Conservation (phyloP, 2,888 invertebrate genomes). For the Trissolcus japonicus region DNA sequence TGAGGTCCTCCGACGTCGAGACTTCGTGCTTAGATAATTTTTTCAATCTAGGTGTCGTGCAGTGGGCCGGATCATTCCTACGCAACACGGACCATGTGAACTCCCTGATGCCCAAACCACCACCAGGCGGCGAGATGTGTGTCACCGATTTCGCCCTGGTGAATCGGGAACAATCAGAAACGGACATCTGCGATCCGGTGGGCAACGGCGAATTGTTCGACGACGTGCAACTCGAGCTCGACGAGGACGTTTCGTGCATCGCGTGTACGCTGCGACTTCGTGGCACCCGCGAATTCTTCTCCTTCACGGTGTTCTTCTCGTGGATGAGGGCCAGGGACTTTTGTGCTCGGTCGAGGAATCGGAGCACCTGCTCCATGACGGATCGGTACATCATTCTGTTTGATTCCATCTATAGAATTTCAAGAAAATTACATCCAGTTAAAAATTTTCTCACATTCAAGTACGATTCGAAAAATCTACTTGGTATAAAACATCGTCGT, state of each 20-base stretch:
- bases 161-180: conserved; percentile 65
- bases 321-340: conserved; percentile 80
- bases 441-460: neutral
- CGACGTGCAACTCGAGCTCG: conserved; percentile 54
- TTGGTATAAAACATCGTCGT: no score
- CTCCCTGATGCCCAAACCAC: conserved; percentile 77
- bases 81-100: conserved; percentile 79
- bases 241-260: conserved; percentile 67
- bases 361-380: conserved; percentile 83
- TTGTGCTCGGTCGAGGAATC: conserved; percentile 83
- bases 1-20: conserved; percentile 59
- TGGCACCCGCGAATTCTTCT: conserved; percentile 73
- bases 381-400: conserved; percentile 86
- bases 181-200: conserved; percentile 25
- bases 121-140: conserved; percentile 72
- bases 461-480: no score
- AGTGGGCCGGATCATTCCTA: conserved; percentile 67
- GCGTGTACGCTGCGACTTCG: conserved; percentile 79
- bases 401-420: conserved; percentile 81
- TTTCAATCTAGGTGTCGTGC: conserved; percentile 64
- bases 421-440: neutral
- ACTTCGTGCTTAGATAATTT: conserved; percentile 58
- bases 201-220: conserved; percentile 44
- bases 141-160: conserved; percentile 75
- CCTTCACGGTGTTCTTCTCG: conserved; percentile 67